These are phyloP conservation scores for Sussaba pulchella DNA, from an alignment of 2,888 invertebrate genomes.

Conservation along the genomic window DNA sequence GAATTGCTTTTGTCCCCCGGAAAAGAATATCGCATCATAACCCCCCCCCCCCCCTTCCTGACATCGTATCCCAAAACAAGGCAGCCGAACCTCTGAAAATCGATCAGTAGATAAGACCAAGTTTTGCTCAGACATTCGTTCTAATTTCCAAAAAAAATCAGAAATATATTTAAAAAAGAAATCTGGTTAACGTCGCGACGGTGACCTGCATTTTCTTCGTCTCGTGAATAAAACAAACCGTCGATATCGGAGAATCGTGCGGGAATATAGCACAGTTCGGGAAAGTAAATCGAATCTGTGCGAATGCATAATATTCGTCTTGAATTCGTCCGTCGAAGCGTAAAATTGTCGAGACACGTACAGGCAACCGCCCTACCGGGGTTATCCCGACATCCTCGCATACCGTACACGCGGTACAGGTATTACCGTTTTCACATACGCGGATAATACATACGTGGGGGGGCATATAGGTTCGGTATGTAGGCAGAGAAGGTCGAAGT, in stretches of 20 bases:
- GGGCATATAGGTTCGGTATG: slow-evolving; percentile 16
- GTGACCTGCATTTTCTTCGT: slow-evolving; percentile 13
- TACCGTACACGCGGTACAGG: not conserved
- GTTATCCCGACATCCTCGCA: slow-evolving; percentile 45
- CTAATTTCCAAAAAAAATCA: not conserved
- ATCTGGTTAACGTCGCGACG: too few species aligned
- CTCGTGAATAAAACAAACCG: slow-evolving; percentile 28
- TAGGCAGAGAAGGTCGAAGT: slow-evolving; percentile 57
- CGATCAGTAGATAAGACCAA: not conserved
- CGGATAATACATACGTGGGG: not conserved
- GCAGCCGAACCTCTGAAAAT: not conserved
- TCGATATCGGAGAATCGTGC: slow-evolving; percentile 12
- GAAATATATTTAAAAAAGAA: too few species aligned
- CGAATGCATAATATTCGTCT: slow-evolving; percentile 65
- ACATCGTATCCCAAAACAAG: too few species aligned
- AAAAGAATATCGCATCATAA: too few species aligned
- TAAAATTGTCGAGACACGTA: slow-evolving; percentile 64
- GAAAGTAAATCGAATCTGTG: slow-evolving; percentile 64
- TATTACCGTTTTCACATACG: not conserved
- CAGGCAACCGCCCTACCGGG: slow-evolving; percentile 35
- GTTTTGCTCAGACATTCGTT: not conserved
- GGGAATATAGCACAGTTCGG: too few species aligned
- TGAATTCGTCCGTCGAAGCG: slow-evolving; percentile 61
- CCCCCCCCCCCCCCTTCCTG: too few species aligned
- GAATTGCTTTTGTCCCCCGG: too few species aligned